Evolutionary conservation across 2,113 vertebrate species (phyloP), one percentile per base, ranked within the genome.

Genomic region (Spermophilus dauricus): DNA sequence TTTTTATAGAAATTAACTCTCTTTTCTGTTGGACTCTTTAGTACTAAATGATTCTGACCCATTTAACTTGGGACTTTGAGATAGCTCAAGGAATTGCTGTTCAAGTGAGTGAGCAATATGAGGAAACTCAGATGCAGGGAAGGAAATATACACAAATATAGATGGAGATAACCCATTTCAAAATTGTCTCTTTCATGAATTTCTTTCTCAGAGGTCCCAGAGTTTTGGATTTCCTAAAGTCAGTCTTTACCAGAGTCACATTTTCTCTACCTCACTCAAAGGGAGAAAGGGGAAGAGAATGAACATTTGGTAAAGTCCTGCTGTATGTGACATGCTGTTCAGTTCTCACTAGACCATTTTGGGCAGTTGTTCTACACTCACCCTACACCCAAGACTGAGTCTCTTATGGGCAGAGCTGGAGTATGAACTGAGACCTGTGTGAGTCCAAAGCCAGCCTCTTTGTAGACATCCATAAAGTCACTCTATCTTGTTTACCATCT

Each of bases 191-290:
- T 39, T 78, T 76, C 53, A 18, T 39, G 48, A 85, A 53, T 61
- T 28, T 26, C 53, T 10, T 37, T 20, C 5, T 80, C 45, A 61
- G 58, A 70, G 73, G 76, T 24, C 37, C 11, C 20, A 37, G 37
- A 51, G 39, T 69, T 90, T 81, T 45, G n/a, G 32, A 75, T 90
- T 90, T 93, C 75, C 61, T 86, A 95, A 88, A 78, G 17, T 95
- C 63, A 91, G 37, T 22, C 48, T 85, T 72, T 85, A 16, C 45
- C 26, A 37, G 30, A 9, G 17, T 65, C 70, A 56, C 22, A 8
- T 84, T 84, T 87, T 80, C 39, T 67, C 53, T 63, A 26, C 32
- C 14, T 89, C 53, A 89, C 42, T 63, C 13, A 76, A 95, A 39
- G 30, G 16, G 16, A 73, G 45, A 28, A 32, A 61, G 2, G 34